Evolutionary conservation across 2,888 invertebrate species (phyloP).

Genomic region (Phengaris alcon): DNA sequence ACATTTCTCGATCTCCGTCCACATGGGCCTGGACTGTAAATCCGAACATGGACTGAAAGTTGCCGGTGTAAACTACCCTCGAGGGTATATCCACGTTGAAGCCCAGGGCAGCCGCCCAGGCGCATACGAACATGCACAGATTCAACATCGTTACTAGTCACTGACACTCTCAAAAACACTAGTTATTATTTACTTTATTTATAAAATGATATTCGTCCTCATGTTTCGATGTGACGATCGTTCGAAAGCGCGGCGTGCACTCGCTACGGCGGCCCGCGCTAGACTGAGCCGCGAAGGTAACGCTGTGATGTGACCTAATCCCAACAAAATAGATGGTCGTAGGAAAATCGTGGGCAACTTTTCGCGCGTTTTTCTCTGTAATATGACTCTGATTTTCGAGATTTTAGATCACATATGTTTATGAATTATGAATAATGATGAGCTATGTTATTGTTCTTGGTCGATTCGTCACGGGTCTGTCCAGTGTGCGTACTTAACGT

Average conservation of each 20-base stretch:
- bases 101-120: conserved; percentile 58
- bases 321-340: conserved; percentile 54
- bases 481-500: no score
- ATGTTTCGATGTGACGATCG: conserved; percentile 71
- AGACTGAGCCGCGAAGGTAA: conserved; percentile 46
- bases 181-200: conserved; percentile 48
- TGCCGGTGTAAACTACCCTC: conserved; percentile 84
- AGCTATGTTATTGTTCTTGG: not conserved
- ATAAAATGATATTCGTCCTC: conserved; percentile 68
- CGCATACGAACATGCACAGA: conserved; percentile 64
- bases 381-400: conserved; percentile 36
- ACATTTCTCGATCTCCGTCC: conserved; percentile 85
- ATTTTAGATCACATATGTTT: conserved; percentile 31
- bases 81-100: conserved; percentile 90
- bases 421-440: conserved; percentile 1
- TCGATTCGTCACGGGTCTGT: no score
- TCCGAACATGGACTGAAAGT: conserved; percentile 89
- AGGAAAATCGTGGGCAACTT: conserved; percentile 37
- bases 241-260: conserved; percentile 48
- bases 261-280: conserved; percentile 49
- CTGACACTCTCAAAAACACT: conserved; percentile 48
- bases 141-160: conserved; percentile 58
- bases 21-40: conserved; percentile 90
- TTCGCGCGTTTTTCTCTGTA: conserved; percentile 58
- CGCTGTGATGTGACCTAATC: conserved; percentile 51